A percentile compares a stretch with the other conserved stretches of the same genome.
Evolutionary conservation across 2,888 invertebrate genomes (phyloP).

Genomic region (Deroplatys truncata): DNA sequence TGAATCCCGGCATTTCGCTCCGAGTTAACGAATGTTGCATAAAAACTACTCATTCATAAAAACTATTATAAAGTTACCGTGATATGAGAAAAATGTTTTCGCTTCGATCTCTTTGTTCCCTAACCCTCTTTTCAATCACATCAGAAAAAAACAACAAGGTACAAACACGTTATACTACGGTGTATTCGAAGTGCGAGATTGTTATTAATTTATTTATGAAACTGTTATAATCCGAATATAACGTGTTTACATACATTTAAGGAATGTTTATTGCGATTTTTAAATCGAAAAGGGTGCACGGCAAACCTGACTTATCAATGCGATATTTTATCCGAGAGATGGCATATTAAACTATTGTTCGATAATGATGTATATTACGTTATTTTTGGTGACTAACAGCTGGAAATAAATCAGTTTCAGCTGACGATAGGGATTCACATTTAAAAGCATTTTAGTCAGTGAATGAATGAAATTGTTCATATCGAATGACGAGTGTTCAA

Average conservation of each 20-base stretch:
- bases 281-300: background rate
- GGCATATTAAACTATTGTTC: background rate
- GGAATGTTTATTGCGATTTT: no score
- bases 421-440: background rate
- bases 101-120: background rate
- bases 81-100: background rate
- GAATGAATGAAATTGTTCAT: background rate
- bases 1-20: conserved; percentile 51
- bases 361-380: background rate
- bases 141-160: no score
- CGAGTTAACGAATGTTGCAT: background rate
- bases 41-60: no score
- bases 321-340: background rate
- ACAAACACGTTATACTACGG: no score
- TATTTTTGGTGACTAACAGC: background rate
- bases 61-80: background rate
- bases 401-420: background rate
- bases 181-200: no score
- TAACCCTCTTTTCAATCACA: no score
- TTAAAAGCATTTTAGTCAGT: background rate
- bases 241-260: no score
- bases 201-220: no score
- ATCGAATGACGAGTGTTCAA: background rate
- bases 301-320: background rate
- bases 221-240: no score